Evolutionary conservation across 1,140 invertebrate species (phyloP), one percentile per base, ranked within the genome.

Genomic region (Drosophila melanogaster): DNA sequence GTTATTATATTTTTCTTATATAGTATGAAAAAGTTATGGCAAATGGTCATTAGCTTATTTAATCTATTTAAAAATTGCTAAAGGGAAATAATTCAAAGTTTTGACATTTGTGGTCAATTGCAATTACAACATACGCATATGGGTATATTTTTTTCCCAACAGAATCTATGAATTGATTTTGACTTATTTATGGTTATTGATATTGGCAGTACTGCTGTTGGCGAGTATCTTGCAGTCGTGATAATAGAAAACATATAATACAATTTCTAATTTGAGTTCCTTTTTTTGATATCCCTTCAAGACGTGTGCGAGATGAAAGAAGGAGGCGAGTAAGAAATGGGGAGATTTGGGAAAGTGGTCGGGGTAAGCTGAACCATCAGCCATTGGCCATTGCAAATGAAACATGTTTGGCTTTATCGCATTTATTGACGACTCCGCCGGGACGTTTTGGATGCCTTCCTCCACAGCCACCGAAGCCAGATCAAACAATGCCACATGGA

Each of bases 391-490:
- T 64, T 86, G 83, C 83, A 87, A 87, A 89, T 89, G 83, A 89
- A 87, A 89, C 83, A 87, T 87, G 83, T 83, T 89, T 87, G 84
- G 84, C 81, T 89, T 87, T 87, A 87, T 87, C 83, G 83, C 79
- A 89, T 87, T 87, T 87, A 87, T 87, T 87, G 83, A 87, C 83
- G 83, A 87, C 83, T 87, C 83, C 83, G 55, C 57, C 77, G 83
- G 83, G 83, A 87, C 83, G 79, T 62, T 89, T 87, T 87, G 83
- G 60, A 62, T 75, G 65, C 67, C 58, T 41, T 58, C 66, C 44
- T 40, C 55, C 69, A 46, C 57, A n/a, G 59, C 35, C 69, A 73
- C 70, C 50, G 65, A 43, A 58, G 51, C 77, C 59, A 87, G 83
- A 87, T 89, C 84, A 87, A 87, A 89, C 83, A 87, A 89, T 79